Base-by-base conservation (phyloP, 2,888 invertebrate genomes). In the Pseudanteris insignis region DNA sequence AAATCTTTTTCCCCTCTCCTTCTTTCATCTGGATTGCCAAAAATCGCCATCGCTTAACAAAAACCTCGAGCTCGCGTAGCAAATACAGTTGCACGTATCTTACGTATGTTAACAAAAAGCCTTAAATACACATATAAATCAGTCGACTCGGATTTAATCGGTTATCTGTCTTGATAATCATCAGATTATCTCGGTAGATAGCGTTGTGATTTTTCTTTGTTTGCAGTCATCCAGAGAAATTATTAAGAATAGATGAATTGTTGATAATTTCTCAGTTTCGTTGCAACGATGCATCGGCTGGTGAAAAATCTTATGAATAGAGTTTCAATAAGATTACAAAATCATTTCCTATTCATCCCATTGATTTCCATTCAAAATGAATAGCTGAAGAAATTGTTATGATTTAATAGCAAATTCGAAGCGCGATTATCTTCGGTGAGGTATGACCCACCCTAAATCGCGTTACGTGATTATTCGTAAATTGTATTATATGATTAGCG, bases 51-150 rank as follows among this genome's bases (percentile, higher is more conserved):
- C n/a, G n/a, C n/a, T n/a, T n/a, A n/a, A n/a, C n/a, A n/a, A n/a
- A n/a, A n/a, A n/a, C n/a, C n/a, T n/a, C n/a, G n/a, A n/a, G n/a
- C n/a, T n/a, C n/a, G n/a, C n/a, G n/a, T n/a, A n/a, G 18, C 18
- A 18, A 18, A 18, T 6, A 18, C 18, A 18, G 18, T 18, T 6
- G 18, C 4, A 6, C 6, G 6, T 18, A 4, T 18, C 18, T 18
- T 18, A 18, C 3, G 33, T 51, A 40, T 51, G 33, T 28, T 41
- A 40, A 51, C 21, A 40, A 51, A 51, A 51, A 38, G 2, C 21
- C 24, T 34, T 41, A 41, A 51, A 43, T 51, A 43, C 36, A 43
- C 36, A 11, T 36, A 51, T 51, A 51, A 51, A 51, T 51, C 51
- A 51, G 43, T 38, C 37, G 32, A 48, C 12, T 48, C 37, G 13